Conservation (phyloP, 23 tunicate genomes). For the Aplidium turbinatum region DNA sequence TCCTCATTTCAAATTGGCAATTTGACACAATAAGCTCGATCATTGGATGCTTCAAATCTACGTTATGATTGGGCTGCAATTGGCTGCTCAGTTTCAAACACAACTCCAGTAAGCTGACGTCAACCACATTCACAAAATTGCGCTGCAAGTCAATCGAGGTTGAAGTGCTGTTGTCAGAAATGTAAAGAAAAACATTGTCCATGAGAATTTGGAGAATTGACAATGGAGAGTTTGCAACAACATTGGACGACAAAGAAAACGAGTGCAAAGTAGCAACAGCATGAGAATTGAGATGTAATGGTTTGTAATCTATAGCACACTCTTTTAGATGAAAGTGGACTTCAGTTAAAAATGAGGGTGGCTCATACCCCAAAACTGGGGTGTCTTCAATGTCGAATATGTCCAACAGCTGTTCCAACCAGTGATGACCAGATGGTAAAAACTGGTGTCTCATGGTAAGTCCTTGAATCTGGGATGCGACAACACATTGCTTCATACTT, state of each 20-base stretch:
- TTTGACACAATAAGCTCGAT: slow-evolving; percentile 51
- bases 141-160: slow-evolving; percentile 18
- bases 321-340: slow-evolving; percentile 57
- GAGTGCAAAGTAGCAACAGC: slow-evolving; percentile 52
- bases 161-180: slow-evolving; percentile 29
- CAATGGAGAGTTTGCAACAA: slow-evolving; percentile 42
- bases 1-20: slow-evolving; percentile 43
- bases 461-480: slow-evolving; percentile 36
- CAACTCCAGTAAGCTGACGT: slow-evolving; percentile 51
- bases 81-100: slow-evolving; percentile 25
- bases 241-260: slow-evolving; percentile 71
- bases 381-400: slow-evolving; percentile 69
- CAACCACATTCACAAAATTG: slow-evolving; percentile 57
- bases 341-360: slow-evolving; percentile 76
- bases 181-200: slow-evolving; percentile 46
- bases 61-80: not conserved
- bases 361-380: slow-evolving; percentile 80
- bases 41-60: slow-evolving; percentile 20
- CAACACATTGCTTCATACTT: slow-evolving; percentile 36
- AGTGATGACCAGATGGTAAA: slow-evolving; percentile 38
- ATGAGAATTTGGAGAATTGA: slow-evolving; percentile 48
- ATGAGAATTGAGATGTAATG: slow-evolving; percentile 38
- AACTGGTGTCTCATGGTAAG: slow-evolving; percentile 47
- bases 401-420: slow-evolving; percentile 67
- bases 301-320: slow-evolving; percentile 53